Base-by-base conservation (phyloP, 2,888 invertebrate genomes). In the Trichogramma evanescens region DNA sequence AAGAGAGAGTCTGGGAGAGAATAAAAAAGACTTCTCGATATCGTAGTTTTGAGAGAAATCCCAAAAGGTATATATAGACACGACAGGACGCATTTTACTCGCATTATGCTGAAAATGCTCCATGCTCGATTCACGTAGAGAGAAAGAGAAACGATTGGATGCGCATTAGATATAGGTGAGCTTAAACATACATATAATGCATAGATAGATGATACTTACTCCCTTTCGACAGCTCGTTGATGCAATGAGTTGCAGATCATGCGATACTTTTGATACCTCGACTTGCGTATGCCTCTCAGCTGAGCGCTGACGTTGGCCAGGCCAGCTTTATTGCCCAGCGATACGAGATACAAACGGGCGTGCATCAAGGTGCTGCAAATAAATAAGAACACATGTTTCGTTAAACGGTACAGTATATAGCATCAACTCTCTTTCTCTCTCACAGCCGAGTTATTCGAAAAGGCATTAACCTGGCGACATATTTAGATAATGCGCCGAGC, bases 261-360 rank as follows among this genome's bases (percentile, higher is more conserved):
- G 51, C 73, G 69, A 64, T 73, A 74, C 56, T 67, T 70, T 38
- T 70, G 70, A 62, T 74, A 74, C 40, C 71, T 66, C 26, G 74
- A 72, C 53, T 68, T 67, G 41, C 63, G 67, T 41, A 70, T 59
- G 46, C 64, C 66, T 56, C 53, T 53, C 57, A 74, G 64, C 44
- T 66, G 57, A 46, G 65, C 59, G 41, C 54, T 62, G 43, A 70
- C 42, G 52, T 55, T 67, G 8, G n/a, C 57, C 52, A 55, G 38
- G 3, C 46, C 39, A 7, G 9, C 39, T 5, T 26, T 26, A 45
- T 64, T 55, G 10, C 48, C 53, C 53, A 51, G 10, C n/a, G 50
- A 10, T 10, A 40, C 1, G 13, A 40, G 13, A 43, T 48, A 59
- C 39, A 10, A 45, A 3, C 62, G 56, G 7, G 62, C 53, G 40